Percentiles rank a stretch among this genome's conserved stretches.
Conservation (phyloP, 2,888 invertebrate species). For the Clitarchus hookeri region DNA sequence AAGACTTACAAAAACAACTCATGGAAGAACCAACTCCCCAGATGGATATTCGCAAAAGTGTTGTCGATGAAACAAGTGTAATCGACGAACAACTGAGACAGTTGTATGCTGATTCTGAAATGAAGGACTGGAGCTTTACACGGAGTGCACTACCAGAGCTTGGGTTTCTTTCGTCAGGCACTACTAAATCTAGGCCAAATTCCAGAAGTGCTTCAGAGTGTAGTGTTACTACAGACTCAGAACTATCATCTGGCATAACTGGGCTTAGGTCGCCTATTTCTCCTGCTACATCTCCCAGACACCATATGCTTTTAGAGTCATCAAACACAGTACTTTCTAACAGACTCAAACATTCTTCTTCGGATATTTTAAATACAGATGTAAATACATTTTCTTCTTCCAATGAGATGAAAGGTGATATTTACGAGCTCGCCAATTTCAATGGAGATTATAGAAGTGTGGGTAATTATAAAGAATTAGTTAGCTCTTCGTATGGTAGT, state of each 20-base stretch:
- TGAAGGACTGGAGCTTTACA: conserved; percentile 71
- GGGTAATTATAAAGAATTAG: conserved; percentile 46
- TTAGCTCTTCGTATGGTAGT: conserved; percentile 20
- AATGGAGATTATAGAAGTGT: conserved; percentile 22
- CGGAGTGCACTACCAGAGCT: conserved; percentile 68
- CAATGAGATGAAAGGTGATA: background rate
- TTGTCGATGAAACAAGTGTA: conserved; percentile 66
- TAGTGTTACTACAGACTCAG: conserved; percentile 64
- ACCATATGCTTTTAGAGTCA: conserved; percentile 54
- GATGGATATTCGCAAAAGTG: background rate
- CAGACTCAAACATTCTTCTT: conserved; percentile 29
- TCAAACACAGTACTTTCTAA: conserved; percentile 23
- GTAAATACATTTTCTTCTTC: conserved; percentile 29
- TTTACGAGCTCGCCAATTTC: conserved; percentile 24
- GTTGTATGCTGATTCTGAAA: conserved; percentile 66
- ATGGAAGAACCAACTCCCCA: conserved; percentile 50
- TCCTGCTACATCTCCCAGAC: conserved; percentile 36
- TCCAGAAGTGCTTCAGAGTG: conserved; percentile 68
- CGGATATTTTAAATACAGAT: conserved; percentile 23
- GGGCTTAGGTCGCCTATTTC: conserved; percentile 41
- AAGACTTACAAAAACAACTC: conserved; percentile 70
- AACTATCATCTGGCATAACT: conserved; percentile 55
- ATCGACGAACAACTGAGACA: conserved; percentile 72
- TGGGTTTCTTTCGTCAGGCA: conserved; percentile 54
- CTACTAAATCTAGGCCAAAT: conserved; percentile 59